Conservation (phyloP, 2,113 vertebrate species). For the Corythoichthys haematopterus region DNA sequence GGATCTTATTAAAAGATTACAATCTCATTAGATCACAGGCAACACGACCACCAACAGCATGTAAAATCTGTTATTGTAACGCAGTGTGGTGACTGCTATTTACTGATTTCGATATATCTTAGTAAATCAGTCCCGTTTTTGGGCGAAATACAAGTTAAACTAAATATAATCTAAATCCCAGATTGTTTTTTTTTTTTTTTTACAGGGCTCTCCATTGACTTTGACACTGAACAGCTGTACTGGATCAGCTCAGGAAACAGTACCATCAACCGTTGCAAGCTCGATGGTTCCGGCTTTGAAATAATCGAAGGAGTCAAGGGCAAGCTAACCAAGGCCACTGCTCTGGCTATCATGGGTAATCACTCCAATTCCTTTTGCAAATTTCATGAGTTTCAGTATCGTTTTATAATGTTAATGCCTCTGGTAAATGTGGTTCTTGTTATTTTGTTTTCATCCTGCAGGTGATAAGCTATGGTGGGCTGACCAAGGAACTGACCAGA, state of each 20-base stretch:
- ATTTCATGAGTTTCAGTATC: not conserved
- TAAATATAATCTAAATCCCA: not conserved
- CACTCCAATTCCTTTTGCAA: not conserved
- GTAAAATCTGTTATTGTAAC: not conserved
- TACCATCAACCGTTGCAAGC: conserved; percentile 86
- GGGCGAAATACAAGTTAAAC: not conserved
- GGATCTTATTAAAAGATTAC: not conserved
- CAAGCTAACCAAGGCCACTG: conserved; percentile 88
- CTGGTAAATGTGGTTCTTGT: not conserved
- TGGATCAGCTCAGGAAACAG: conserved; percentile 94
- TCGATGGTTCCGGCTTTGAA: conserved; percentile 83
- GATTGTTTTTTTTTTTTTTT: conserved; percentile 3
- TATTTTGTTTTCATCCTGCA: conserved; percentile 43
- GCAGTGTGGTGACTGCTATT: not conserved
- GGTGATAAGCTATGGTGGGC: conserved; percentile 97
- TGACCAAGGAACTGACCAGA: conserved; percentile 91
- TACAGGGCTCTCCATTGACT: conserved; percentile 89
- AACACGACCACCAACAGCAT: not conserved
- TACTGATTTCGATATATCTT: not conserved
- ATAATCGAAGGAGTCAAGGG: conserved; percentile 75
- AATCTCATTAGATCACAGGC: not conserved
- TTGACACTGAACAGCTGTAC: conserved; percentile 82
- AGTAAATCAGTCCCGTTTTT: not conserved
- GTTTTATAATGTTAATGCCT: not conserved
- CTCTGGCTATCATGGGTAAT: conserved; percentile 94